These are phyloP conservation scores for Embiotoca jacksoni DNA, from an alignment of 2,113 vertebrate genomes.

Conservation along the genomic window DNA sequence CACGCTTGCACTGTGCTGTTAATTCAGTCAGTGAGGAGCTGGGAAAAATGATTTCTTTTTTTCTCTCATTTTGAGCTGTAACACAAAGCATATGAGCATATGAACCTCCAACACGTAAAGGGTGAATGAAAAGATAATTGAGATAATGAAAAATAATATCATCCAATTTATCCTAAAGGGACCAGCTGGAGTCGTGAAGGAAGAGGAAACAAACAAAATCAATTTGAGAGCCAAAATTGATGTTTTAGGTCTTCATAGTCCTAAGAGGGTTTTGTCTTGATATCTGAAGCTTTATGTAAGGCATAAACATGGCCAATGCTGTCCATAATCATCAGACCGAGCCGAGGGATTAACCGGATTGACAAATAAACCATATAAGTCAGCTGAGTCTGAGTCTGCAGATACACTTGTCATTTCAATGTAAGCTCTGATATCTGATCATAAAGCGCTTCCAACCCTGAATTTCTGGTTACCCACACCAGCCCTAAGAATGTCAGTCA, in stretches of 20 bases:
- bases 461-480: slow-evolving; percentile 43
- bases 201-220: slow-evolving; percentile 40
- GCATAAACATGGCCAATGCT: neutral
- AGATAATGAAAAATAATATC: slow-evolving; percentile 65
- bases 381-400: slow-evolving; percentile 13
- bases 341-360: neutral
- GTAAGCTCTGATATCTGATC: slow-evolving; percentile 39
- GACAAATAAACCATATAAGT: slow-evolving; percentile 3
- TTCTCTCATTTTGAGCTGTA: slow-evolving; percentile 34
- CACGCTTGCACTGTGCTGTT: slow-evolving; percentile 49
- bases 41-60: slow-evolving; percentile 5
- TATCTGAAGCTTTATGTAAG: neutral
- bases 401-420: slow-evolving; percentile 47
- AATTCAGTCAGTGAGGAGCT: slow-evolving; percentile 55
- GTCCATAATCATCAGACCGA: slow-evolving; percentile 4
- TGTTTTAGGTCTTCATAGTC: slow-evolving; percentile 1
- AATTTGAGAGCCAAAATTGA: slow-evolving; percentile 14
- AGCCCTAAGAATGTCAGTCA: slow-evolving; percentile 44
- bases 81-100: slow-evolving; percentile 53
- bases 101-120: slow-evolving; percentile 56
- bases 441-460: slow-evolving; percentile 1
- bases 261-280: neutral
- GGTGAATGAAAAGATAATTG: slow-evolving; percentile 58
- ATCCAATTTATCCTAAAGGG: slow-evolving; percentile 50
- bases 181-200: slow-evolving; percentile 46